Evolutionary conservation across 2,797 vertebrate species (phyloP), one percentile per base, ranked within the genome.

Genomic region (Melanotaenia nigrans): DNA sequence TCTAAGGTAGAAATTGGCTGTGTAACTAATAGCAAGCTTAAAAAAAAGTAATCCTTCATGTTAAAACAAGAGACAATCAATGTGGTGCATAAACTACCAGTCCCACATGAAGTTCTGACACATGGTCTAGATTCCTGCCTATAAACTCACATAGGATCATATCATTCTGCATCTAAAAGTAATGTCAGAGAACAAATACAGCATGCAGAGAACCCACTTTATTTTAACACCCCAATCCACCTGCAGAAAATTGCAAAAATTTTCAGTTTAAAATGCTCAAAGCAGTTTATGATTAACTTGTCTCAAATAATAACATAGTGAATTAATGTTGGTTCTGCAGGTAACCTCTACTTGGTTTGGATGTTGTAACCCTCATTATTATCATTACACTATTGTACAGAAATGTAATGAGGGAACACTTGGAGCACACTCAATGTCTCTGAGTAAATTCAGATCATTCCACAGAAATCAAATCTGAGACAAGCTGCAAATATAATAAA

Each of bases 151-250:
- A 61, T 59, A 24, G 33, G 55, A 57, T 71, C 68, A 61, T 54
- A 85, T 87, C 65, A 68, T 49, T 83, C 73, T 83, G 71, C 62
- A 81, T 83, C 62, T 83, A 67, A 47, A 76, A 65, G 71, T 61
- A 71, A 73, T 54, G 51, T 68, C 70, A 72, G 71, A 42, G 65
- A 79, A 70, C 5, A 12, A 75, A 66, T 72, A 51, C 49, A 63
- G 57, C 20, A 30, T 61, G 2, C 73, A 71, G 73, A 68, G 69
- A 73, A 49, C 59, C 20, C 20, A 42, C 55, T 47, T 47, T 20
- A 40, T 45, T 73, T 70, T 30, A 79, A 56, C 35, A 62, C 32
- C 64, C 42, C 45, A 30, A 71, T 75, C 73, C 53, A 71, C 75
- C 65, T 73, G 61, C 57, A 79, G 28, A 55, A 65, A 72, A 85